Conservation (phyloP, 2,797 vertebrate species). For the Percopsis omiscomaycus region DNA sequence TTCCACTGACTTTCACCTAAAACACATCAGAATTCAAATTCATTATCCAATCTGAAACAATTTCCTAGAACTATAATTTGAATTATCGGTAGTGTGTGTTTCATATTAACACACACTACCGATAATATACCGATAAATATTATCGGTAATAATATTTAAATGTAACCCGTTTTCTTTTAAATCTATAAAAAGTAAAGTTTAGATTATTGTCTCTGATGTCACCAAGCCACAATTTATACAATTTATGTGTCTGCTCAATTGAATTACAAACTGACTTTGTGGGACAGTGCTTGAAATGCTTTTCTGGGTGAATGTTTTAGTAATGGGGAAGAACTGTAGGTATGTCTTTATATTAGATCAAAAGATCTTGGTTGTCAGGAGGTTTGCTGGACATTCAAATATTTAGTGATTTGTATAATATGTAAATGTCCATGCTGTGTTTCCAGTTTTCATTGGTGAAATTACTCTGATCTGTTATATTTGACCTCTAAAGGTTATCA, state of each 20-base stretch:
- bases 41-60: neutral
- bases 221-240: too few relatives aligned
- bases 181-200: neutral
- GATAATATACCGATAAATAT: too few relatives aligned
- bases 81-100: neutral
- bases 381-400: neutral
- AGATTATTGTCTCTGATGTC: neutral
- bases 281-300: neutral
- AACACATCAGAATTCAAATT: neutral
- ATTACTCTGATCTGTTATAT: neutral
- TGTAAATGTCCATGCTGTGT: neutral
- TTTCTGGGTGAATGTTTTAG: neutral
- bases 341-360: neutral
- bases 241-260: too few relatives aligned
- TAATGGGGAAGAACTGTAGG: neutral
- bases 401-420: neutral
- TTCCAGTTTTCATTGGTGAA: neutral
- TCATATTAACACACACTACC: too few relatives aligned
- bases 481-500: neutral
- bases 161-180: neutral
- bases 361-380: neutral
- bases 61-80: too few relatives aligned
- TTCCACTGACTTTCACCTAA: slow-evolving; percentile 76
- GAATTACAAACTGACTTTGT: neutral
- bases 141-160: too few relatives aligned